Base-by-base conservation (phyloP, 2,888 invertebrate species). In the Meta bourneti region DNA sequence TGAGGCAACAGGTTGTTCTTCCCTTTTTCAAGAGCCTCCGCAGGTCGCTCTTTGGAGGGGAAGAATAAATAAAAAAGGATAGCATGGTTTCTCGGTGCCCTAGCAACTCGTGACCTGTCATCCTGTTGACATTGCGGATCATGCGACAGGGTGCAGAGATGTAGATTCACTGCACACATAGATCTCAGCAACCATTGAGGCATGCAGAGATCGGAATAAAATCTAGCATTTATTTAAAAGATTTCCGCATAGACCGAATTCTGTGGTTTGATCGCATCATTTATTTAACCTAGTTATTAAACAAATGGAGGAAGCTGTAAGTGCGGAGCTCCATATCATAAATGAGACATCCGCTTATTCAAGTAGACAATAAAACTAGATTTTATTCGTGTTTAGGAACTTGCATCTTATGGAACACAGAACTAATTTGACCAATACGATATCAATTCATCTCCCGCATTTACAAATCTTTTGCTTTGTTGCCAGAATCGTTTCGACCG, bases 1-100 rank as follows among this genome's bases (percentile, higher is more conserved):
- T 83, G 83, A 83, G 52, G 34, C 79, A 87, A 87, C 84, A 84
- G 75, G 84, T 84, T 84, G 79, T 79, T 6, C 7, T 52, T 51
- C 19, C 34, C 34, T 34, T 34, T 34, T 34, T 34, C 34, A 34
- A 52, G 51, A 52, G 51, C 77, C 72, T 72, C 72, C 16, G 69
- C 6, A n/a, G 78, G 51, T 20, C 72, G 82, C 51, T 72, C 51
- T 70, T 71, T 52, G 51, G 19, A 51, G 69, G 48, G 71, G 70
- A 49, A 34, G 4, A 34, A 34, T 34, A 34, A 34, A 34, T 34
- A 34, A 34, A 34, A 34, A 34, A 34, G 34, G 34, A 34, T 34
- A 34, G 34, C 34, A 34, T 34, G 34, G 34, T 34, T 34, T 34
- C 34, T 34, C 51, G 81, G 74, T 74, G 34, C 34, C 34, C 34